Conservation (phyloP, 2,797 vertebrate genomes). For the Cyclopterus lumpus region DNA sequence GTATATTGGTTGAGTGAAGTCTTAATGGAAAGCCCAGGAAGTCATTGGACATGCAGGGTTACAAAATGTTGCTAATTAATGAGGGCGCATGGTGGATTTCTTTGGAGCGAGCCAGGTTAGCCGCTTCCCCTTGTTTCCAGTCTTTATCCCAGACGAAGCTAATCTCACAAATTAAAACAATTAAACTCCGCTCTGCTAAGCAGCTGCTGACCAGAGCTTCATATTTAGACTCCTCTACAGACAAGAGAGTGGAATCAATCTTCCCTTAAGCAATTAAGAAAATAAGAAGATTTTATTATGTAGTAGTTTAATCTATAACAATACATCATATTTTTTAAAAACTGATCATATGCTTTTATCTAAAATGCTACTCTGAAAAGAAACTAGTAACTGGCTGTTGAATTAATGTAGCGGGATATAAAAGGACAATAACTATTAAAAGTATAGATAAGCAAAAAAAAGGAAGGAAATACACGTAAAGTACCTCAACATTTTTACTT, state of each 20-base stretch:
- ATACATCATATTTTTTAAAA: neutral
- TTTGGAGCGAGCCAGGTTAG: neutral
- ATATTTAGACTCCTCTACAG: neutral
- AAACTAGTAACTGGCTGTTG: neutral
- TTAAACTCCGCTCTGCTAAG: neutral
- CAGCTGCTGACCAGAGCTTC: neutral
- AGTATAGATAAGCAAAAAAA: neutral
- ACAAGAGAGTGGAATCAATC: neutral
- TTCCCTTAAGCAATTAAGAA: neutral
- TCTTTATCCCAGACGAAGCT: neutral
- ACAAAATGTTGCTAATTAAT: neutral
- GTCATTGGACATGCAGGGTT: neutral
- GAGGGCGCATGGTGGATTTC: neutral
- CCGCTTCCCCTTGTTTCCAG: neutral
- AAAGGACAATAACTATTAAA: neutral
- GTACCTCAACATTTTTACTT: neutral
- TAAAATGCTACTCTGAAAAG: neutral
- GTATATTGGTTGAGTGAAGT: too few species aligned
- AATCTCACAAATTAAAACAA: neutral
- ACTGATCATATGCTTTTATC: neutral
- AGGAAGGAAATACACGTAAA: neutral
- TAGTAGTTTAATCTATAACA: neutral
- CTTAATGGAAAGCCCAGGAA: neutral
- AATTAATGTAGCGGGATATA: neutral
- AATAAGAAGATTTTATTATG: neutral